These are phyloP conservation scores for Aphaenogaster rudis DNA, from an alignment of 1,140 invertebrate species.

Conservation along the genomic window DNA sequence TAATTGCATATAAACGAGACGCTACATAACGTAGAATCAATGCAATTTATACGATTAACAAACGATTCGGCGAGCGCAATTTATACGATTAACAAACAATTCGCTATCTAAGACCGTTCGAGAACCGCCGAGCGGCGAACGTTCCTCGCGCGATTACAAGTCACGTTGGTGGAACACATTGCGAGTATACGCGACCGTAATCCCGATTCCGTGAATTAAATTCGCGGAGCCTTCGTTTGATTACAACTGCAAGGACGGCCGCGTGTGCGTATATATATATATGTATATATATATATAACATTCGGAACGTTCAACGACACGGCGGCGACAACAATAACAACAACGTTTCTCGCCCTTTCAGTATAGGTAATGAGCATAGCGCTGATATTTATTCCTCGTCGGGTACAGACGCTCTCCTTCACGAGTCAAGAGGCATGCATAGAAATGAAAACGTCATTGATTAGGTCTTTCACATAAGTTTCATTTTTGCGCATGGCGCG, in stretches of 20 bases:
- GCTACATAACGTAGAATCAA: slow-evolving; percentile 9
- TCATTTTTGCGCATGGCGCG: slow-evolving; percentile 8
- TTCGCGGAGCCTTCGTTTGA: slow-evolving; percentile 10
- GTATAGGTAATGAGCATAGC: slow-evolving; percentile 80
- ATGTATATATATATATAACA: not conserved
- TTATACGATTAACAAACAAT: slow-evolving; percentile 38
- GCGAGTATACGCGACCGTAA: not conserved
- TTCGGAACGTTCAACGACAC: slow-evolving; percentile 36
- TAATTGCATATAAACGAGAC: not conserved
- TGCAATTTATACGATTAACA: slow-evolving; percentile 23
- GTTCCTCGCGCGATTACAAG: slow-evolving; percentile 40
- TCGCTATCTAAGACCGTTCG: slow-evolving; percentile 25
- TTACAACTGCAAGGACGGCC: not conserved
- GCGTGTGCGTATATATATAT: slow-evolving; percentile 9
- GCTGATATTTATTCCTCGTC: slow-evolving; percentile 83
- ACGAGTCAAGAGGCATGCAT: slow-evolving; percentile 80
- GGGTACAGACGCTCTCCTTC: slow-evolving; percentile 83
- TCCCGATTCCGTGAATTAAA: slow-evolving; percentile 9
- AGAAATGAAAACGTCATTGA: slow-evolving; percentile 76
- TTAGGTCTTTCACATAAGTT: slow-evolving; percentile 56
- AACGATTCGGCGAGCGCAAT: slow-evolving; percentile 26
- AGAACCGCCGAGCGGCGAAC: slow-evolving; percentile 8
- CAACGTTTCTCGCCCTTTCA: slow-evolving; percentile 62
- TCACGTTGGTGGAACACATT: slow-evolving; percentile 32
- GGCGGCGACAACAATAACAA: slow-evolving; percentile 61